phyloP scores from a whole-genome alignment of 2,797 vertebrate species.

The Chelon labrosus region DNA sequence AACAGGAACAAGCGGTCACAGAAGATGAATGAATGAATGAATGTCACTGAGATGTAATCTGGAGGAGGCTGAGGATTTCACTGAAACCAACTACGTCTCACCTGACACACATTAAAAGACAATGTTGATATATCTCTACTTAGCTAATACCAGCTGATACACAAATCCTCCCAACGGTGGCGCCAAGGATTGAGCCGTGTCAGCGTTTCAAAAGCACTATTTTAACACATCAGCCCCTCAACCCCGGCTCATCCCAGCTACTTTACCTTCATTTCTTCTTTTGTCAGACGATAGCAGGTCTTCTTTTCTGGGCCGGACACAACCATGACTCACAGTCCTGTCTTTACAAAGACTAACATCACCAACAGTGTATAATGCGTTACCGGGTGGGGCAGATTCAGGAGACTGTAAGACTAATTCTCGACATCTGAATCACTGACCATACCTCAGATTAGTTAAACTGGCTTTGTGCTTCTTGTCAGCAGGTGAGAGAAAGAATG shows the following conservation, averaged over 20 bases:
- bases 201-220: constrained; percentile 6
- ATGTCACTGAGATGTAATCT: too few species aligned
- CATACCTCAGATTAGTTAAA: constrained; percentile 9
- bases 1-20: too few species aligned
- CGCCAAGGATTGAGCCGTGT: neutral
- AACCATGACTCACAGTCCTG: constrained; percentile 51
- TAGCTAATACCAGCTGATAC: too few species aligned
- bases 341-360: constrained; percentile 11
- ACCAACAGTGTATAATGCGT: constrained; percentile 10
- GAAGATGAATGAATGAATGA: too few species aligned
- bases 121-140: too few species aligned
- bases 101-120: too few species aligned
- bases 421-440: constrained; percentile 41
- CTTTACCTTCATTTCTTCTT: neutral
- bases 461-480: neutral
- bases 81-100: too few species aligned
- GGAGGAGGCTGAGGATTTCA: too few species aligned
- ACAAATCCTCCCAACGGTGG: too few species aligned
- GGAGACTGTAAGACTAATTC: neutral
- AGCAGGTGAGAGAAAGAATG: neutral
- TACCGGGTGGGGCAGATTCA: constrained; percentile 1
- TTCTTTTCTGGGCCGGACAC: constrained; percentile 17
- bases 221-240: neutral
- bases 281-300: constrained; percentile 27
- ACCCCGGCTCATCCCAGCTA: constrained; percentile 2